Percentiles rank a stretch among this genome's conserved stretches.
Evolutionary conservation across 2,888 invertebrate species (phyloP).

Genomic region (Athetis lepigone): DNA sequence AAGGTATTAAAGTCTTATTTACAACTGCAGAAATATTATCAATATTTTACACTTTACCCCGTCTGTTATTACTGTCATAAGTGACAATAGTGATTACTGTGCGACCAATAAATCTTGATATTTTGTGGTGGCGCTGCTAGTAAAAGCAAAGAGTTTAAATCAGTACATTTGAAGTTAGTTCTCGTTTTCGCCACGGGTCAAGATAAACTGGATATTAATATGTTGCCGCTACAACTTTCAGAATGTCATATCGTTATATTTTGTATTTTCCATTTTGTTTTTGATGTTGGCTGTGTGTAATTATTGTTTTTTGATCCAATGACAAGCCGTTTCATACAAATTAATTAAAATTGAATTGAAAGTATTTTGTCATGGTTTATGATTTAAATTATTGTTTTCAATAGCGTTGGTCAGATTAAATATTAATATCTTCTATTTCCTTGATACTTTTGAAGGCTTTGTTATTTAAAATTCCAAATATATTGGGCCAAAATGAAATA

Average conservation of each 20-base stretch:
- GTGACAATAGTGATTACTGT: constrained; percentile 26
- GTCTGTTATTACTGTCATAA: constrained; percentile 52
- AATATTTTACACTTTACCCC: constrained; percentile 35
- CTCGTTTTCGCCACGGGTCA: constrained; percentile 1
- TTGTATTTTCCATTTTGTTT: constrained; percentile 33
- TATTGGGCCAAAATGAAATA: too few relatives aligned
- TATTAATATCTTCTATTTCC: too few relatives aligned
- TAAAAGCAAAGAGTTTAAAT: constrained; percentile 20
- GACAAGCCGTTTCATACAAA: constrained; percentile 19
- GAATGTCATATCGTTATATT: too few relatives aligned
- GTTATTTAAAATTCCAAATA: too few relatives aligned
- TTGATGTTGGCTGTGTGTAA: constrained; percentile 37
- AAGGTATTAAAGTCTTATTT: constrained; percentile 38
- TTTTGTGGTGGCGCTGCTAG: constrained; percentile 10
- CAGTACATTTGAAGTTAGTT: constrained; percentile 17
- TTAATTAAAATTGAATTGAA: constrained; percentile 14
- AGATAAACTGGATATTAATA: constrained; percentile 3
- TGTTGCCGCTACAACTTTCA: constrained; percentile 23
- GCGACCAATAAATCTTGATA: constrained; percentile 17
- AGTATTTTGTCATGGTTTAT: constrained; percentile 25
- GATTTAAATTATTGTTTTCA: constrained; percentile 21
- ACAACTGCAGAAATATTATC: neutral
- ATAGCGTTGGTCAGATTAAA: neutral
- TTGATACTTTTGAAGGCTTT: too few relatives aligned
- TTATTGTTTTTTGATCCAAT: constrained; percentile 37